Evolutionary conservation across 2,113 vertebrate species (phyloP).

Genomic region (Nicator chloris): DNA sequence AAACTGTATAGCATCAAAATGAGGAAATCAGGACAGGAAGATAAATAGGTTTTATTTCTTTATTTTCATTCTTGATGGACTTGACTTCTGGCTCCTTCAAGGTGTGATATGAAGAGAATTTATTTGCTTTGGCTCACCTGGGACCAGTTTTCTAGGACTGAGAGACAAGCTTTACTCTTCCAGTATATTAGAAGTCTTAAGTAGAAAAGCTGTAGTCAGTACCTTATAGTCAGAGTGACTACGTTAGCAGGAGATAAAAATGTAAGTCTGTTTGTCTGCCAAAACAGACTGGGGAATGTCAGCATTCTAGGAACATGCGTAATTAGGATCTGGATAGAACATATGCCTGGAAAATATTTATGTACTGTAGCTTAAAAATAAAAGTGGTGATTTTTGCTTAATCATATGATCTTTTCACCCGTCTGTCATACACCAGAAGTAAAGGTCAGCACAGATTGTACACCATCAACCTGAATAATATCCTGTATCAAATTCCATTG

Average conservation of each 20-base stretch:
- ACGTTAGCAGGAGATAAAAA: conserved; percentile 6
- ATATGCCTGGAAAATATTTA: conserved; percentile 14
- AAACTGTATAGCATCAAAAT: neutral
- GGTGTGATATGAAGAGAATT: neutral
- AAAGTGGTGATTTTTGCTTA: neutral
- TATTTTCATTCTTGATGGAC: neutral
- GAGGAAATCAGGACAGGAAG: neutral
- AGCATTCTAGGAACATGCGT: conserved; percentile 16
- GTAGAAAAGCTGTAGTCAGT: neutral
- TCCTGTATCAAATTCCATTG: neutral
- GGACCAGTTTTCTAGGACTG: neutral
- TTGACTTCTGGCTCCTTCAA: neutral
- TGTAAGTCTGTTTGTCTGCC: conserved; percentile 4
- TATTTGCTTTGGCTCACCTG: neutral
- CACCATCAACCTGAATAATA: neutral
- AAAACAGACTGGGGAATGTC: conserved; percentile 22
- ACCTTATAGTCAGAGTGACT: neutral
- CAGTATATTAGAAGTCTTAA: neutral
- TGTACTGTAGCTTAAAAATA: neutral
- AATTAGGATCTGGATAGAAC: neutral
- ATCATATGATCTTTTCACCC: neutral
- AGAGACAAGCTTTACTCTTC: neutral
- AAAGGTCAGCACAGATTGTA: neutral
- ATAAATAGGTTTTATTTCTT: neutral
- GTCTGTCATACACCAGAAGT: neutral